These are phyloP conservation scores for Apodemia duryi DNA, from an alignment of 2,888 invertebrate genomes.

Conservation along the genomic window DNA sequence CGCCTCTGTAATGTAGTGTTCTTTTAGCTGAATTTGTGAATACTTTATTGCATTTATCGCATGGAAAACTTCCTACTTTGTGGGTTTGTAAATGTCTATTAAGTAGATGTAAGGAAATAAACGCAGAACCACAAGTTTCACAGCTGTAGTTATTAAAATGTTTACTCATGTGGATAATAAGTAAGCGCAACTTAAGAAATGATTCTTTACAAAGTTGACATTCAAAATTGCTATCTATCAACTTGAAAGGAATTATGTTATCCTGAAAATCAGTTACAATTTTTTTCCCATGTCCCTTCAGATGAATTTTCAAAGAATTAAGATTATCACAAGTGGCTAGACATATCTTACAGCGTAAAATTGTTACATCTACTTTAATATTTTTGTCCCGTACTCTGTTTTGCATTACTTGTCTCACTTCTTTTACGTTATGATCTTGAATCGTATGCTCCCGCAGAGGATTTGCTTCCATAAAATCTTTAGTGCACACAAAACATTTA, in stretches of 20 bases:
- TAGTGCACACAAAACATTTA: slow-evolving; percentile 55
- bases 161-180: slow-evolving; percentile 63
- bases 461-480: slow-evolving; percentile 43
- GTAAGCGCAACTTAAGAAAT: slow-evolving; percentile 48
- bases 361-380: slow-evolving; percentile 56
- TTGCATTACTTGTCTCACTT: slow-evolving; percentile 43
- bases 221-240: slow-evolving; percentile 45
- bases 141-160: slow-evolving; percentile 65
- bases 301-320: slow-evolving; percentile 46
- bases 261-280: slow-evolving; percentile 46
- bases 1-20: slow-evolving; percentile 48
- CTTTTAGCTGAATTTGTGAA: slow-evolving; percentile 54
- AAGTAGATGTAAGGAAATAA: slow-evolving; percentile 47
- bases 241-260: slow-evolving; percentile 58
- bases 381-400: slow-evolving; percentile 48
- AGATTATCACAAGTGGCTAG: slow-evolving; percentile 36
- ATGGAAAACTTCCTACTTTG: slow-evolving; percentile 52
- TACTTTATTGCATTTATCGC: slow-evolving; percentile 58
- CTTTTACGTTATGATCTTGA: slow-evolving; percentile 41
- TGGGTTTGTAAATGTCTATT: slow-evolving; percentile 53
- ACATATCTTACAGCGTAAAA: slow-evolving; percentile 55
- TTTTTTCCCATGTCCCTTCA: slow-evolving; percentile 48
- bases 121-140: slow-evolving; percentile 58
- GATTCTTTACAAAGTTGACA: slow-evolving; percentile 56
- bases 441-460: slow-evolving; percentile 46